phyloP scores from a whole-genome alignment of 2,113 vertebrate species.

The Halcyon malimbica region DNA sequence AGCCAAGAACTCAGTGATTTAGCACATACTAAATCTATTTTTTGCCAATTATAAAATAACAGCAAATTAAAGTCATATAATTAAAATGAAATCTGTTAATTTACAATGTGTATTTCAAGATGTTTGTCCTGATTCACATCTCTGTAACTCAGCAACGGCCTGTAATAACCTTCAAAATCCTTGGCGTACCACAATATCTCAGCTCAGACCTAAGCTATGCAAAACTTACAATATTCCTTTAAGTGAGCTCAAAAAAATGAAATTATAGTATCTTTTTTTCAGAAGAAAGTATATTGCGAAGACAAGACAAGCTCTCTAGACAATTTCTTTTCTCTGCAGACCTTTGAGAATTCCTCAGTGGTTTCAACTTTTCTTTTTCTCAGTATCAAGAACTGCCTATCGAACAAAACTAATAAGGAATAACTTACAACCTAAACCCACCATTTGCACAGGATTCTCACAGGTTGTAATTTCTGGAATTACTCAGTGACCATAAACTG shows the following conservation, averaged over 20 bases:
- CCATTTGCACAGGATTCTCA: neutral
- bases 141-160: neutral
- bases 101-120: neutral
- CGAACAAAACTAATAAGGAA: neutral
- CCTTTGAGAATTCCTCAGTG: neutral
- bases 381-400: neutral
- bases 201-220: neutral
- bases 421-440: neutral
- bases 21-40: neutral
- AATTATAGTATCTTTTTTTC: neutral
- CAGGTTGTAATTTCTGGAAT: neutral
- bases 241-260: neutral
- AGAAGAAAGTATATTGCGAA: neutral
- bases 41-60: neutral
- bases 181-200: neutral
- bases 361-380: neutral
- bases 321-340: fast-evolving
- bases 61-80: neutral
- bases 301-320: neutral
- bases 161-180: neutral
- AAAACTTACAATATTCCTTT: neutral
- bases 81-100: neutral
- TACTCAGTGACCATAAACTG: neutral
- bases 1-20: neutral
- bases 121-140: neutral